Evolutionary conservation across 2,888 invertebrate species (phyloP).

Genomic region (Lycophotia porphyrea): DNA sequence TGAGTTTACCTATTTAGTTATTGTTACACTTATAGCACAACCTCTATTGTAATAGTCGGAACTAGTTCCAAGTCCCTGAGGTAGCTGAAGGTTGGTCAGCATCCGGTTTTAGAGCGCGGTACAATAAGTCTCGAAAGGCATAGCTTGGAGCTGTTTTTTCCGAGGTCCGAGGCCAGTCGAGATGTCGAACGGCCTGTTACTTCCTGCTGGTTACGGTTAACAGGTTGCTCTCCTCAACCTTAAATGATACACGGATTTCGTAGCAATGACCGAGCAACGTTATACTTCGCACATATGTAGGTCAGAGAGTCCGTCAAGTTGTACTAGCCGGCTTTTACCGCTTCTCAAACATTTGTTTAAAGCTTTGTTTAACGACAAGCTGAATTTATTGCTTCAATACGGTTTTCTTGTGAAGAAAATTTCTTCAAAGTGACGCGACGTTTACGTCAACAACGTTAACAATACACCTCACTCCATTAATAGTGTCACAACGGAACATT

Average conservation of each 20-base stretch:
- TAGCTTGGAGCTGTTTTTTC: slow-evolving; percentile 74
- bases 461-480: slow-evolving; percentile 58
- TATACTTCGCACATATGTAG: slow-evolving; percentile 39
- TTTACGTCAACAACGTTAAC: slow-evolving; percentile 58
- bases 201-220: slow-evolving; percentile 71
- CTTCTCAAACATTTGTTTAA: slow-evolving; percentile 16
- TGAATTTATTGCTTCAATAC: slow-evolving; percentile 3
- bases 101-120: slow-evolving; percentile 75
- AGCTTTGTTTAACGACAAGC: slow-evolving; percentile 19
- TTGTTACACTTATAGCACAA: slow-evolving; percentile 66
- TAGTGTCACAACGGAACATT: slow-evolving; percentile 63
- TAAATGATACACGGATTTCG: slow-evolving; percentile 37
- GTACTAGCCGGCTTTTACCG: background rate
- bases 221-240: slow-evolving; percentile 53
- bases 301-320: slow-evolving; percentile 32
- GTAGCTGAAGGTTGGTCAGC: slow-evolving; percentile 74
- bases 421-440: slow-evolving; percentile 2
- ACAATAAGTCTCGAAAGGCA: slow-evolving; percentile 76
- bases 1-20: slow-evolving; percentile 63
- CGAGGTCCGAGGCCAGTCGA: slow-evolving; percentile 71
- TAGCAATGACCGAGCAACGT: slow-evolving; percentile 48
- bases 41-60: slow-evolving; percentile 72
- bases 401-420: slow-evolving; percentile 2
- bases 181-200: slow-evolving; percentile 72
- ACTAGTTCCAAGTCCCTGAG: slow-evolving; percentile 75